These are phyloP conservation scores for Actinernus sp. DNA, from an alignment of 92 coral and sea anemone species.

Conservation along the genomic window DNA sequence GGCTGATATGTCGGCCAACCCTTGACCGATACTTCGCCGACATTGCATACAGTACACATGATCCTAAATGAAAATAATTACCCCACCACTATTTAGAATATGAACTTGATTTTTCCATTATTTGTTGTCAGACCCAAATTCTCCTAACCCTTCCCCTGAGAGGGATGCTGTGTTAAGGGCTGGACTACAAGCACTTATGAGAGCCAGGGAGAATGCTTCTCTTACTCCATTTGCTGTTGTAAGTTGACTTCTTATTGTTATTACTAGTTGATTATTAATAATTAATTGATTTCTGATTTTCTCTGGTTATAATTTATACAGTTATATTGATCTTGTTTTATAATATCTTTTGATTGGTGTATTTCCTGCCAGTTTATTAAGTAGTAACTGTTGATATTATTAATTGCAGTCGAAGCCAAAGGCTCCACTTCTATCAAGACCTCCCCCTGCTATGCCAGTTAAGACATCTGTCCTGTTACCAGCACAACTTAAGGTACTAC, in stretches of 20 bases:
- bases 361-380: too few relatives aligned
- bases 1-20: too few relatives aligned
- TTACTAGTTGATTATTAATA: background rate
- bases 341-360: background rate
- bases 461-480: constrained; percentile 91
- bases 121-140: too few relatives aligned
- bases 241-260: background rate
- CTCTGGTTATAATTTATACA: too few relatives aligned
- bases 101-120: too few relatives aligned
- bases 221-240: constrained; percentile 22
- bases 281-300: background rate
- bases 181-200: constrained; percentile 85
- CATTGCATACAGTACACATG: too few relatives aligned
- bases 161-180: constrained; percentile 90
- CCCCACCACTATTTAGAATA: too few relatives aligned
- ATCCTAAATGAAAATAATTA: too few relatives aligned
- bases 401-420: constrained; percentile 10
- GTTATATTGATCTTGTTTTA: too few relatives aligned
- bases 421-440: constrained; percentile 11
- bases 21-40: too few relatives aligned
- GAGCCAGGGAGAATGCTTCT: constrained; percentile 75
- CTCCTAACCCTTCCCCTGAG: constrained; percentile 96
- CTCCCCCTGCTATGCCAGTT: constrained; percentile 40
- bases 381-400: too few relatives aligned
- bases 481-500: constrained; percentile 82